Percentiles rank a stretch among this genome's conserved stretches.
Conservation (phyloP, 2,888 invertebrate species). For the Acronicta leporina region DNA sequence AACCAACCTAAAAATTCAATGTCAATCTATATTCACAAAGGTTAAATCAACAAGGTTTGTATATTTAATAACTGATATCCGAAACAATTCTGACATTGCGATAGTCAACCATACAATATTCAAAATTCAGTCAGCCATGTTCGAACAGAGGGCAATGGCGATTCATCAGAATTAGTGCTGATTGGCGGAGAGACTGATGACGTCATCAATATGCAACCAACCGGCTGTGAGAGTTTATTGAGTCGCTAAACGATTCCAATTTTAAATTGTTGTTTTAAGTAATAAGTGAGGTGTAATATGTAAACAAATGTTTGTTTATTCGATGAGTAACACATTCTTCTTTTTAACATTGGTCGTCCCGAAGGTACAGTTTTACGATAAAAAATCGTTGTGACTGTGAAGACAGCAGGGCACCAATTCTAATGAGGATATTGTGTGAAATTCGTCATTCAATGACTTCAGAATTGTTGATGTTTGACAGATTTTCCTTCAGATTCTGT, state of each 20-base stretch:
- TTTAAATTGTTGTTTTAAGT: slow-evolving; percentile 31
- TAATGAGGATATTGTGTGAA: no score
- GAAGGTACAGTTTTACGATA: no score
- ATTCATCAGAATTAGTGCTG: slow-evolving; percentile 84
- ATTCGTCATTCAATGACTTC: no score
- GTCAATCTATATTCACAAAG: slow-evolving; percentile 38
- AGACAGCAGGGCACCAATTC: no score
- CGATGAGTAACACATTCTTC: no score
- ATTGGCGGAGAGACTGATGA: slow-evolving; percentile 80
- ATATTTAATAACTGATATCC: slow-evolving; percentile 27
- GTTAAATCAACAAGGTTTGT: slow-evolving; percentile 36
- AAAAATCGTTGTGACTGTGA: no score
- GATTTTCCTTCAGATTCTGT: no score
- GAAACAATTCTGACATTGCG: slow-evolving; percentile 41
- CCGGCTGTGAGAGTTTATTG: slow-evolving; percentile 51
- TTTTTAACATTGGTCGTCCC: no score
- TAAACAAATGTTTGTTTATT: no score
- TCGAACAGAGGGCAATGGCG: slow-evolving; percentile 60
- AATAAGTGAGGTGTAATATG: no score
- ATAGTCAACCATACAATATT: slow-evolving; percentile 59
- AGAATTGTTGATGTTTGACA: no score
- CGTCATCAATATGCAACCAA: slow-evolving; percentile 80
- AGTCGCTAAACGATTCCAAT: slow-evolving; percentile 53
- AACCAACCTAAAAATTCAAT: slow-evolving; percentile 11
- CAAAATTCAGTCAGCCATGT: slow-evolving; percentile 67